Conservation (phyloP, 2,888 invertebrate species). For the Caenorhabditis becei region DNA sequence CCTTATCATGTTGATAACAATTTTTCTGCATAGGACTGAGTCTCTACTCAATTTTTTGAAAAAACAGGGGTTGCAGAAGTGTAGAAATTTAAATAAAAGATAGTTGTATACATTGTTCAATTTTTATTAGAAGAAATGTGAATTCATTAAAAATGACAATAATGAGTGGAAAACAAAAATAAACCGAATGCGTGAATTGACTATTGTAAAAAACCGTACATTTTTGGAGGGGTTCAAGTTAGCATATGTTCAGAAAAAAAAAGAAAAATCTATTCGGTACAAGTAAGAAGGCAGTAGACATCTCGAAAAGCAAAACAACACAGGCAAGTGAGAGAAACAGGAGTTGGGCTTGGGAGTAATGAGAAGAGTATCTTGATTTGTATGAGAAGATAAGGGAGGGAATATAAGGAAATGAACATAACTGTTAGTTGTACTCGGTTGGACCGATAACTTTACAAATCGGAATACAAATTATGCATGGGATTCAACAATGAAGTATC, state of each 20-base stretch:
- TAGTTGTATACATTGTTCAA: too few species aligned
- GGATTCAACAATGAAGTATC: conserved; percentile 38
- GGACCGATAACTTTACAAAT: conserved; percentile 20
- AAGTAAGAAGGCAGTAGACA: not conserved
- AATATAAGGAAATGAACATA: not conserved
- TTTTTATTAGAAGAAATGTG: too few species aligned
- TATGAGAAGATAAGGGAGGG: not conserved
- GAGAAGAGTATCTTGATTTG: not conserved
- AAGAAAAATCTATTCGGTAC: not conserved
- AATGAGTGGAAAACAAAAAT: not conserved
- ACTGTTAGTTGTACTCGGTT: conserved; percentile 6
- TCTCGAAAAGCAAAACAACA: not conserved
- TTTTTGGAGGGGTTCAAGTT: not conserved
- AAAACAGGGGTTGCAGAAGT: too few species aligned
- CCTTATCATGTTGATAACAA: too few species aligned
- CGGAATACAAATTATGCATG: conserved; percentile 6
- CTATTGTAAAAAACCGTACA: not conserved
- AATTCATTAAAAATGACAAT: too few species aligned
- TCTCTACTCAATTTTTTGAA: too few species aligned
- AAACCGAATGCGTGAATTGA: conserved; percentile 1
- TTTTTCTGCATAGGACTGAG: too few species aligned
- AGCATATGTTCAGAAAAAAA: not conserved
- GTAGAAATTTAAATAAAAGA: too few species aligned
- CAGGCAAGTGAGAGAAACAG: not conserved
- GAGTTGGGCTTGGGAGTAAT: not conserved